Base-by-base conservation (phyloP, 2,797 vertebrate species). In the Psittacula derbiana region DNA sequence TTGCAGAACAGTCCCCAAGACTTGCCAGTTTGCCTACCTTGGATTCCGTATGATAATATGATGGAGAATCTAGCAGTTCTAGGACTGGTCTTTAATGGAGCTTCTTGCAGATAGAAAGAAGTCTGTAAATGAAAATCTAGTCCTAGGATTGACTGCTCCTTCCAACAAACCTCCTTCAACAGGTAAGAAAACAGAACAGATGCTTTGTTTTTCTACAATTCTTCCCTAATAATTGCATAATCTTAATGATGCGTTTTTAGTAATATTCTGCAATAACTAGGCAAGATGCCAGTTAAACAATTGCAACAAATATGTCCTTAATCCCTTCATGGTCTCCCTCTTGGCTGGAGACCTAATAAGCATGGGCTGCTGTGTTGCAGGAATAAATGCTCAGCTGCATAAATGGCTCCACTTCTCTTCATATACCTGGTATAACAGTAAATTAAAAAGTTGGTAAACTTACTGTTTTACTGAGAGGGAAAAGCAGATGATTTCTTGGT, bases 201-300 rank as follows among this genome's bases (percentile, higher is more conserved):
- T 53, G 28, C 10, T 91, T 87, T 67, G 65, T 69, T 82, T 91
- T 89, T 62, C 52, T 85, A 13, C 43, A 74, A 0, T 82, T 78
- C 60, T 87, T 84, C 44, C 61, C 50, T 71, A 82, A 76, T 52
- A 47, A 58, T 50, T 2, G 4, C 30, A 58, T 19, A 70, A 75
- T 84, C 75, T 90, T 92, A 91, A 90, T 69, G 21, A 92, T 73
- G 15, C 66, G 18, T 44, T 88, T 91, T 92, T 57, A 57, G 55
- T 86, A 88, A 87, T 72, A 81, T 55, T 85, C 66, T 86, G 60
- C 25, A 83, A 36, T 55, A 84, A 81, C 24, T 60, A 64, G 73
- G 70, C 66, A 81, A 79, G 50, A 43, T 46, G 58, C 73, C 89
- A 93, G 52, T 33, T 76, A 44, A 57, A 33, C 90, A 86, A 90